phyloP scores from a whole-genome alignment of 2,113 vertebrate genomes.

The Oriolus oriolus region DNA sequence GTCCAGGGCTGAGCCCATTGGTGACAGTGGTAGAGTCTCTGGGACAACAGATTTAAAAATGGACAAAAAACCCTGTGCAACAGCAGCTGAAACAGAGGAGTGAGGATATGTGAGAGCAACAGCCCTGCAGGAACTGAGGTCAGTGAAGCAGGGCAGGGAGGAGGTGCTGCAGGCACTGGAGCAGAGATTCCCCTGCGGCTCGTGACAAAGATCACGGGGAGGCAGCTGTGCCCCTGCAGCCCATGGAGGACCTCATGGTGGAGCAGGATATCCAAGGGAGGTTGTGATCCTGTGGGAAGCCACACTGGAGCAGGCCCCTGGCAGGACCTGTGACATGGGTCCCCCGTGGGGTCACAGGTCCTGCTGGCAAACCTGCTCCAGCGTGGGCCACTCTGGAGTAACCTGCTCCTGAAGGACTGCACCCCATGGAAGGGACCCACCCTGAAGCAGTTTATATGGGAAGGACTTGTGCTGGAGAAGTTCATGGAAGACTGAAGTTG shows the following conservation, averaged over 20 bases:
- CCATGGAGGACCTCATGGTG: neutral
- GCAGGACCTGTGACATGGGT: neutral
- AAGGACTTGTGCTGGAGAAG: neutral
- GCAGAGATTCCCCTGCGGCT: neutral
- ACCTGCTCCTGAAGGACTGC: neutral
- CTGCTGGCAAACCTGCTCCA: neutral
- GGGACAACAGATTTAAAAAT: neutral
- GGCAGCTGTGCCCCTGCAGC: neutral
- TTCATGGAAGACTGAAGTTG: neutral
- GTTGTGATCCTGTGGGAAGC: neutral
- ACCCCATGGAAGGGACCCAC: neutral
- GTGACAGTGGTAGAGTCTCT: neutral
- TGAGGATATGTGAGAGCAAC: neutral
- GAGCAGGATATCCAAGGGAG: neutral
- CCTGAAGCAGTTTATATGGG: neutral
- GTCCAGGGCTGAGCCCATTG: accelerated
- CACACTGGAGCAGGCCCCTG: neutral
- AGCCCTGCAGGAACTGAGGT: neutral
- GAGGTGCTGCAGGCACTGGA: neutral
- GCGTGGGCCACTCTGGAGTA: accelerated
- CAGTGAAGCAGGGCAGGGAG: neutral
- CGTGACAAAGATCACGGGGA: neutral
- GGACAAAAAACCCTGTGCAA: accelerated
- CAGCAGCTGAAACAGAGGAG: neutral
- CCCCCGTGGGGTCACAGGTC: neutral